phyloP scores from a whole-genome alignment of 2,888 invertebrate genomes.

The Rhagonycha lutea region DNA sequence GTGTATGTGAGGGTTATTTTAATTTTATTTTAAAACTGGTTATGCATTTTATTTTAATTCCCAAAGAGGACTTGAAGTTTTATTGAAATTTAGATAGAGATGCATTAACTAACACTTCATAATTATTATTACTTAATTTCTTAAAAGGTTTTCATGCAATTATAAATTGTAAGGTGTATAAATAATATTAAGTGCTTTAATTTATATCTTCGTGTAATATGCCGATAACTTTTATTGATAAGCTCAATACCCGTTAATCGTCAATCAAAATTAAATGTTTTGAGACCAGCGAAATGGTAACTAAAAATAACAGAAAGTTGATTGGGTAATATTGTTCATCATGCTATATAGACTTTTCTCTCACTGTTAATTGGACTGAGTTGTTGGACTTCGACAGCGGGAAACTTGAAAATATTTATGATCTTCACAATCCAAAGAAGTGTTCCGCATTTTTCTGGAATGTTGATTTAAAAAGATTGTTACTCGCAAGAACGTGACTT shows the following conservation, averaged over 20 bases:
- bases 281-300: not conserved
- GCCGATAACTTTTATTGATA: not conserved
- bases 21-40: not conserved
- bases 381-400: not conserved
- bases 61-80: not conserved
- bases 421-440: not conserved
- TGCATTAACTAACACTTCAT: not conserved
- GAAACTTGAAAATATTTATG: not conserved
- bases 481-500: too few relatives aligned
- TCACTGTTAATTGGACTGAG: not conserved
- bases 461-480: too few relatives aligned
- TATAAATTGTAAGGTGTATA: not conserved
- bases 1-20: not conserved
- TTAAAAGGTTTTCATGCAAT: not conserved
- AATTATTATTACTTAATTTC: not conserved
- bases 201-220: not conserved
- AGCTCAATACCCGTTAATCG: not conserved
- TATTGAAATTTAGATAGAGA: not conserved
- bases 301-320: not conserved
- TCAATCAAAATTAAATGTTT: not conserved
- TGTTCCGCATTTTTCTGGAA: not conserved
- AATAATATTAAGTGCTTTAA: not conserved
- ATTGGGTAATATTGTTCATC: not conserved
- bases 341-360: not conserved
- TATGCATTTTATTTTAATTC: not conserved